These are phyloP conservation scores for Ceratitis capitata DNA, from an alignment of 1,140 invertebrate species.

Conservation along the genomic window DNA sequence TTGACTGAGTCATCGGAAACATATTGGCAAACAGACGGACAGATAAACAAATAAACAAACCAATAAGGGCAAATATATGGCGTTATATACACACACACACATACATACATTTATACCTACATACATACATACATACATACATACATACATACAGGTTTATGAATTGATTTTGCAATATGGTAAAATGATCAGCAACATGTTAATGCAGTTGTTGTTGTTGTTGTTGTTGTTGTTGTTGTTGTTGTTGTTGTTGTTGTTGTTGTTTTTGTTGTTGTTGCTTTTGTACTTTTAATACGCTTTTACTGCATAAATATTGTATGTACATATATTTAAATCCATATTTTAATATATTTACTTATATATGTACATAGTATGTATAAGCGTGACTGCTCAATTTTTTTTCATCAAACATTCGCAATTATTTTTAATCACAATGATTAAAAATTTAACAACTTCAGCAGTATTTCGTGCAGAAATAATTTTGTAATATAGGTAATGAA, in stretches of 20 bases:
- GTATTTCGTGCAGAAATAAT: conserved; percentile 29
- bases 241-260: no score
- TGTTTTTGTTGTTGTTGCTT: no score
- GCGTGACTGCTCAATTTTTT: no score
- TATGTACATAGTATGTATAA: no score
- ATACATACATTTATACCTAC: neutral
- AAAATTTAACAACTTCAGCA: conserved; percentile 36
- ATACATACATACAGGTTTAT: neutral
- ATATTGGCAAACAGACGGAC: neutral
- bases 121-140: neutral
- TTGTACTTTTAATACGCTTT: neutral
- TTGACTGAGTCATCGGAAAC: conserved; percentile 33
- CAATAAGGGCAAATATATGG: neutral
- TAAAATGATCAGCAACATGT: neutral
- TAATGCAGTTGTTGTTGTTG: neutral
- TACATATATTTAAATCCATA: no score
- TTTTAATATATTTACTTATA: no score
- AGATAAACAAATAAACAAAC: conserved; percentile 19
- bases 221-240: neutral
- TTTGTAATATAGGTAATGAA: conserved; percentile 38
- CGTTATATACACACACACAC: neutral
- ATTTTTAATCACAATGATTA: conserved; percentile 37
- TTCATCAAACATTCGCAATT: conserved; percentile 18
- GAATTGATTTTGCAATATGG: neutral
- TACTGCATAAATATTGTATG: neutral